Evolutionary conservation across 2,797 vertebrate genomes (phyloP).

Genomic region (Heterohyrax brucei): DNA sequence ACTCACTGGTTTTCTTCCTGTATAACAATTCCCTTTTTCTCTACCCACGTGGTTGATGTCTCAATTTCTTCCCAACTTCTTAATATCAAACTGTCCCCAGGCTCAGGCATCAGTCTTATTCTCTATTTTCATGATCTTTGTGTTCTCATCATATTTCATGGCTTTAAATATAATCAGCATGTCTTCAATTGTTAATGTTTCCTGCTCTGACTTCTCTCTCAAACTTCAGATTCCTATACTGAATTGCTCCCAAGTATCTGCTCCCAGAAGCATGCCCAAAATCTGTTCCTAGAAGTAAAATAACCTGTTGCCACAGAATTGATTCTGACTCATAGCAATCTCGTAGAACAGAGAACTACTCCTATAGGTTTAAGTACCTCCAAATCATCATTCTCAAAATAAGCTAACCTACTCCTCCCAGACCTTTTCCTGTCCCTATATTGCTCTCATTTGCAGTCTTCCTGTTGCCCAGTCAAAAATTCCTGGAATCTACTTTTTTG

Average conservation of each 20-base stretch:
- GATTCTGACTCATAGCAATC: too few species aligned
- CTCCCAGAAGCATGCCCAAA: not conserved
- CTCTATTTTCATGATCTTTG: not conserved
- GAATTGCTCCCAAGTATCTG: not conserved
- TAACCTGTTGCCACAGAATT: too few species aligned
- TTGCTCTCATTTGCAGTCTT: not conserved
- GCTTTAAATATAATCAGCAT: not conserved
- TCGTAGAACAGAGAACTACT: too few species aligned
- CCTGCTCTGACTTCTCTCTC: not conserved
- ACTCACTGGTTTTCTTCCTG: not conserved
- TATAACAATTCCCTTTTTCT: not conserved
- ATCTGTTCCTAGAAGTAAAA: not conserved
- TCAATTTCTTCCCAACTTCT: not conserved
- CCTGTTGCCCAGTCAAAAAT: not conserved
- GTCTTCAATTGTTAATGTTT: not conserved
- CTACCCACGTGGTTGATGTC: too few species aligned
- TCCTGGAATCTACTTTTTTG: not conserved
- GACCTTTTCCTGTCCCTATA: not conserved
- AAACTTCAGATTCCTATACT: not conserved
- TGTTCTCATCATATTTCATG: not conserved
- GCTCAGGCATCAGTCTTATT: not conserved
- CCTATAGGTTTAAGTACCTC: not conserved
- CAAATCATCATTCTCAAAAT: not conserved
- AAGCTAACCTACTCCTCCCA: not conserved
- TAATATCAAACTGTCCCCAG: not conserved